phyloP scores from a whole-genome alignment of 2,113 vertebrate species.

The Sebastes schlegelii region DNA sequence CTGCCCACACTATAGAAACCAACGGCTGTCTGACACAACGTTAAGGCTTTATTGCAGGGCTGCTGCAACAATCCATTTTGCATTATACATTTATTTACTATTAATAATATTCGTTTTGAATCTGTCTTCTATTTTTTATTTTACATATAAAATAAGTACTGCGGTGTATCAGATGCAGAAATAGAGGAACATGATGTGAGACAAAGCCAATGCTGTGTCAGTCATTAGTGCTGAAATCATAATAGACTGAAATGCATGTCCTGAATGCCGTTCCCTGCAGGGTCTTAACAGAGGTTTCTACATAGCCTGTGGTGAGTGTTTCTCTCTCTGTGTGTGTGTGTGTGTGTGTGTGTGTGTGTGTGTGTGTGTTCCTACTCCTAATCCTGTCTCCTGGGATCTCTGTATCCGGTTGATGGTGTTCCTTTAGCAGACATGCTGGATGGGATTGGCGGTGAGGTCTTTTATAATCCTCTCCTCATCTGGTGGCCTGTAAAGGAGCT shows the following conservation, averaged over 20 bases:
- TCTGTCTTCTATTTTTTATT: not conserved
- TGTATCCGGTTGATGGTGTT: constrained; percentile 64
- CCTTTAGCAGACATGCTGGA: constrained; percentile 58
- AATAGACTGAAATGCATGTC: constrained; percentile 39
- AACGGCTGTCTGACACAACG: not conserved
- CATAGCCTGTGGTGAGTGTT: constrained; percentile 42
- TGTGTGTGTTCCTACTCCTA: constrained; percentile 50
- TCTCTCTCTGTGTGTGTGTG: constrained; percentile 2
- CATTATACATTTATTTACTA: not conserved
- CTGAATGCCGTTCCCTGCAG: constrained; percentile 53
- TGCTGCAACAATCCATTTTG: not conserved
- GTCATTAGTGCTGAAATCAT: constrained; percentile 43
- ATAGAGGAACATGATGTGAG: not conserved
- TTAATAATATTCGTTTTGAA: not conserved
- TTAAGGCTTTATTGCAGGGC: not conserved
- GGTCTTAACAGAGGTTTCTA: constrained; percentile 48
- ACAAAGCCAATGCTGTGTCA: constrained; percentile 22
- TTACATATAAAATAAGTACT: not conserved
- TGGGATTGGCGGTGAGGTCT: constrained; percentile 46
- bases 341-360: constrained; percentile 43
- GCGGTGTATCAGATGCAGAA: not conserved
- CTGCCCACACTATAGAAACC: not conserved
- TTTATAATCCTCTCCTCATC: constrained; percentile 64
- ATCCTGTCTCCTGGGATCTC: constrained; percentile 57
- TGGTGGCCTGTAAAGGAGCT: constrained; percentile 66